A percentile compares a stretch with the other conserved stretches of the same genome.
Conservation (phyloP, 2,888 invertebrate genomes). For the Antheraea yamamai region DNA sequence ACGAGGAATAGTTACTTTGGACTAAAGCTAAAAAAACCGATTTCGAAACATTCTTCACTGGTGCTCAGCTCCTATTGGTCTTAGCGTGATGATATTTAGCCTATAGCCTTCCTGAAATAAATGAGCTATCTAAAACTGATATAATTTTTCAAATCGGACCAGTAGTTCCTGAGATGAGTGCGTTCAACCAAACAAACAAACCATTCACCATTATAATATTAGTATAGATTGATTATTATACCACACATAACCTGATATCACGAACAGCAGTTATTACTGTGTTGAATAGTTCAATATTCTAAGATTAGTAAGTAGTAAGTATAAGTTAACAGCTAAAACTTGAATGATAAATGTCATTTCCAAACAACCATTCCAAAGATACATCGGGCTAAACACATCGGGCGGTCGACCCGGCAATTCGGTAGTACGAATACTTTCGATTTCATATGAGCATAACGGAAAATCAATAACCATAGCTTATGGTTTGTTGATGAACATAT, state of each 20-base stretch:
- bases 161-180: too few species aligned
- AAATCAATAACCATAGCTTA: not conserved
- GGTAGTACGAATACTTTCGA: slow-evolving; percentile 19
- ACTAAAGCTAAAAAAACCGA: too few species aligned
- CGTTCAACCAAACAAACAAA: too few species aligned
- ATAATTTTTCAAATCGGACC: too few species aligned
- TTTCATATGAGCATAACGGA: slow-evolving; percentile 18
- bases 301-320: too few species aligned
- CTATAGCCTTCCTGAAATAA: too few species aligned
- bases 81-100: too few species aligned
- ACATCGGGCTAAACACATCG: not conserved
- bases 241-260: not conserved
- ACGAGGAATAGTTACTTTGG: too few species aligned
- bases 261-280: not conserved
- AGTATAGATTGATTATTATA: not conserved
- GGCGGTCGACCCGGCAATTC: slow-evolving; percentile 11
- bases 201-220: too few species aligned
- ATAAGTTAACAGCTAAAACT: not conserved
- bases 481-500: not conserved
- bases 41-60: too few species aligned
- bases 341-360: not conserved
- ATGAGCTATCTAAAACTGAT: too few species aligned
- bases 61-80: too few species aligned
- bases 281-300: not conserved
- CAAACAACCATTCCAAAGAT: not conserved